These are phyloP conservation scores for Platycnemis pennipes DNA, from an alignment of 2,888 invertebrate genomes.

Conservation along the genomic window DNA sequence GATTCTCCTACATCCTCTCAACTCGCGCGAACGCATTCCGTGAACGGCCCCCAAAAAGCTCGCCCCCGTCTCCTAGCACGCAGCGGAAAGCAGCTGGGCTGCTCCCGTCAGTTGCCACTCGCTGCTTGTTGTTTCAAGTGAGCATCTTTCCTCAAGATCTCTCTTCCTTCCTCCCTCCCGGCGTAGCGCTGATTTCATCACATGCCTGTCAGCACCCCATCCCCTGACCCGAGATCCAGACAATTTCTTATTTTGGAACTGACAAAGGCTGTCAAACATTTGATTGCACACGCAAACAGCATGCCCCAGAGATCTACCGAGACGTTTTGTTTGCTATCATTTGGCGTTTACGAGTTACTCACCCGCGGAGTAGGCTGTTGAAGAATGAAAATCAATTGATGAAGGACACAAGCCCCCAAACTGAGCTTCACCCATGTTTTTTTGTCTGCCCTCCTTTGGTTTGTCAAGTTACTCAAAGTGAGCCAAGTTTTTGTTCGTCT, in stretches of 20 bases:
- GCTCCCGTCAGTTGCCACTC: conserved; percentile 40
- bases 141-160: conserved; percentile 25
- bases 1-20: not conserved
- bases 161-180: not conserved
- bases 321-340: conserved; percentile 54
- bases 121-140: conserved; percentile 39
- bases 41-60: not conserved
- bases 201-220: conserved; percentile 44
- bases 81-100: not conserved
- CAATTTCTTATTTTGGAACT: conserved; percentile 44
- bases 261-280: conserved; percentile 56
- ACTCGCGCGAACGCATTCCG: not conserved
- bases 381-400: conserved; percentile 46
- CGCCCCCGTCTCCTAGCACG: not conserved
- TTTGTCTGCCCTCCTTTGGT: not conserved
- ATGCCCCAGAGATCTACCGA: conserved; percentile 24
- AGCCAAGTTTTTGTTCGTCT: not conserved
- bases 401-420: not conserved
- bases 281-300: conserved; percentile 54
- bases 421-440: not conserved
- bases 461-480: not conserved
- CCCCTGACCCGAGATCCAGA: conserved; percentile 54
- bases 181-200: conserved; percentile 16
- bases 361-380: conserved; percentile 40
- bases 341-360: conserved; percentile 59